These are phyloP conservation scores for Zapus hudsonius DNA, from an alignment of 2,113 vertebrate genomes.

Conservation along the genomic window DNA sequence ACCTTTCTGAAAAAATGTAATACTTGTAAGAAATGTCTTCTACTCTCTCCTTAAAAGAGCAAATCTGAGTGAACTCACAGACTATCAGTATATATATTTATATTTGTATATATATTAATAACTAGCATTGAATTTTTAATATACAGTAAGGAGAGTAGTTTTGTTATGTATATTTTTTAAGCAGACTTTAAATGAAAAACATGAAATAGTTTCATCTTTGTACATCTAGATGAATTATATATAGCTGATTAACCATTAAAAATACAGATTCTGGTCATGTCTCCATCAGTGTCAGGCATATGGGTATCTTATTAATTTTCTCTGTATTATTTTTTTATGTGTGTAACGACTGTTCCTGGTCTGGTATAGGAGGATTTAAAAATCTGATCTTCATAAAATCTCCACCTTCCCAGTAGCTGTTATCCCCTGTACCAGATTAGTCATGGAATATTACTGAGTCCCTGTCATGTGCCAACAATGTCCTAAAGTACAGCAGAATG, in stretches of 20 bases:
- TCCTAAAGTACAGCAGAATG: background rate
- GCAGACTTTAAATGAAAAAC: slow-evolving; percentile 24
- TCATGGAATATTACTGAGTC: background rate
- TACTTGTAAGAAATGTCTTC: slow-evolving; percentile 35
- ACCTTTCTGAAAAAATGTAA: slow-evolving; percentile 54
- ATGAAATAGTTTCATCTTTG: slow-evolving; percentile 25
- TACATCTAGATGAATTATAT: background rate
- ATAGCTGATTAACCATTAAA: no score
- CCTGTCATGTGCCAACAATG: background rate
- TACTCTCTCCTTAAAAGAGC: slow-evolving; percentile 23
- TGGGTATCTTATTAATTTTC: background rate
- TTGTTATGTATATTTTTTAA: slow-evolving; percentile 20
- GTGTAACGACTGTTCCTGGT: background rate
- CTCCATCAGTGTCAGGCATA: background rate
- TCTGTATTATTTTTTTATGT: background rate
- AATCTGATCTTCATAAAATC: slow-evolving; percentile 20
- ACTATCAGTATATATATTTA: slow-evolving; percentile 6
- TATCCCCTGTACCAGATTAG: background rate
- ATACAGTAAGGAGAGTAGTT: background rate
- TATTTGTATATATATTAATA: no score
- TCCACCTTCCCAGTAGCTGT: background rate
- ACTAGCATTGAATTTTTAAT: background rate
- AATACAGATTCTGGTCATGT: background rate
- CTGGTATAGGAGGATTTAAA: background rate
- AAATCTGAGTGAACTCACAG: slow-evolving; percentile 45